Conservation (phyloP, 2,888 invertebrate species). For the Caenorhabditis sp. region DNA sequence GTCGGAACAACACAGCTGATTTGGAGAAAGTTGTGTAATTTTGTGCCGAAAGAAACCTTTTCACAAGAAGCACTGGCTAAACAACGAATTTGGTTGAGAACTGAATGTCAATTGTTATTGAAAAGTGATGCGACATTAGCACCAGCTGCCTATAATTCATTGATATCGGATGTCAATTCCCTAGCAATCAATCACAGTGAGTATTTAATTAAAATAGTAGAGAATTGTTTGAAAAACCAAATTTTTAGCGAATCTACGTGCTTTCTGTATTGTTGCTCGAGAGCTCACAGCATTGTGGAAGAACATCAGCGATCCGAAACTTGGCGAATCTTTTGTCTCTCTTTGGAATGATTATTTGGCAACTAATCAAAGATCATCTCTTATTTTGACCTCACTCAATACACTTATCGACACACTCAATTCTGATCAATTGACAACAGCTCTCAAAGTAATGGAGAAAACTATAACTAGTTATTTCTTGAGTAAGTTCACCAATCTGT, state of each 20-base stretch:
- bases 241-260: constrained; percentile 49
- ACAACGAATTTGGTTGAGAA: constrained; percentile 52
- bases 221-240: not conserved
- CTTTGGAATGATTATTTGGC: constrained; percentile 45
- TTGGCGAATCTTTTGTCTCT: constrained; percentile 54
- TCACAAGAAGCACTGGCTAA: constrained; percentile 32
- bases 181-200: constrained; percentile 43
- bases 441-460: constrained; percentile 58
- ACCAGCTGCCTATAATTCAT: constrained; percentile 46
- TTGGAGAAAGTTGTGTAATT: constrained; percentile 61
- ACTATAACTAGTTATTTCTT: constrained; percentile 59
- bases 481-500: constrained; percentile 35
- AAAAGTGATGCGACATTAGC: constrained; percentile 30
- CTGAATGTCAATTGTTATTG: constrained; percentile 54
- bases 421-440: constrained; percentile 52
- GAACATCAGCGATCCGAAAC: constrained; percentile 46
- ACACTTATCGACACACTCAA: constrained; percentile 50
- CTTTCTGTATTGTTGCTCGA: constrained; percentile 48
- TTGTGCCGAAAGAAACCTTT: constrained; percentile 42
- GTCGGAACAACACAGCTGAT: constrained; percentile 50
- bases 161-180: constrained; percentile 47
- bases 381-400: constrained; percentile 44
- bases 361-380: constrained; percentile 43
- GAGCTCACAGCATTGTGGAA: constrained; percentile 64
- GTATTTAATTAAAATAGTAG: not conserved